phyloP scores from a whole-genome alignment of 2,113 vertebrate genomes.

The Chrysemys picta region DNA sequence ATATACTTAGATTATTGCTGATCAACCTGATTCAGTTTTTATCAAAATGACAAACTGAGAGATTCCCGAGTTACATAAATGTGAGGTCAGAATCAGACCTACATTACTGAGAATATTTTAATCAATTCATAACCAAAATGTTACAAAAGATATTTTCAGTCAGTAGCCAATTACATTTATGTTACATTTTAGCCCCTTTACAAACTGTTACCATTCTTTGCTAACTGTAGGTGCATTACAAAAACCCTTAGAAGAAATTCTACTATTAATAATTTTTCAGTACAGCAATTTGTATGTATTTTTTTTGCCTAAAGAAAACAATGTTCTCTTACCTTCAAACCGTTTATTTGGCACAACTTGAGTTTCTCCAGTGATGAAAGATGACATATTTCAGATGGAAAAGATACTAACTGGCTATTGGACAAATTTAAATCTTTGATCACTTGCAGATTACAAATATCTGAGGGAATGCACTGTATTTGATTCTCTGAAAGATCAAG shows the following conservation, averaged over 20 bases:
- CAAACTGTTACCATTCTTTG: background rate
- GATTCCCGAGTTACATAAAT: background rate
- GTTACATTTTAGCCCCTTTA: background rate
- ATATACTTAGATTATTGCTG: background rate
- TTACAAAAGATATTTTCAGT: background rate
- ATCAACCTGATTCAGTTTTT: background rate
- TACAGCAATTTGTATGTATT: background rate
- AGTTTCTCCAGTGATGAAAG: constrained; percentile 66
- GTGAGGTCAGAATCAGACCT: background rate
- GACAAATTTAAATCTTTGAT: constrained; percentile 76
- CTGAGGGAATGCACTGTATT: constrained; percentile 63
- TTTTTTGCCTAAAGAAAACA: background rate
- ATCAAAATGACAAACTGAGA: background rate
- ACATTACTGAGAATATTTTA: background rate
- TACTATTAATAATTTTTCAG: background rate
- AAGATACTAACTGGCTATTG: constrained; percentile 72
- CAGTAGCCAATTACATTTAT: background rate
- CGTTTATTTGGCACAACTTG: constrained; percentile 60
- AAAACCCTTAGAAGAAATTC: background rate
- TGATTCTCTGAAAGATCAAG: constrained; percentile 76
- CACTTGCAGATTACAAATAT: constrained; percentile 62
- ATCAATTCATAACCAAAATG: background rate
- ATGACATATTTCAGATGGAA: constrained; percentile 74
- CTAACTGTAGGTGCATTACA: background rate
- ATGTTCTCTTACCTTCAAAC: constrained; percentile 71